Percentiles rank a stretch among this genome's conserved stretches.
Conservation (phyloP, 1,140 invertebrate species). For the Pararge aegeria region DNA sequence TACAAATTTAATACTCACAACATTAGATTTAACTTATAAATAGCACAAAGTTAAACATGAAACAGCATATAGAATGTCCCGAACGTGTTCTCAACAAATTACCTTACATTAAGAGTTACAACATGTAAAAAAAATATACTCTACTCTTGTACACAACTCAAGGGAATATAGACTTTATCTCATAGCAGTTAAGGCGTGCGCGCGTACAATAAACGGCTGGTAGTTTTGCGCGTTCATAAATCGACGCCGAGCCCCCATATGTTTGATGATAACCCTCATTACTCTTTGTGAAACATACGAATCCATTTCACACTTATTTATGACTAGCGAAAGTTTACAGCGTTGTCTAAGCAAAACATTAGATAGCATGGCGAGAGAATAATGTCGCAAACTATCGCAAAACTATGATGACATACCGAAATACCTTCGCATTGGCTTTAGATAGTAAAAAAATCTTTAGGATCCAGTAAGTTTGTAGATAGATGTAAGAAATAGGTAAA, state of each 20-base stretch:
- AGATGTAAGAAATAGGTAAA: too few species aligned
- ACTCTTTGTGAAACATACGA: conserved; percentile 6
- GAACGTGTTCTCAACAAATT: background rate
- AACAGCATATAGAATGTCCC: background rate
- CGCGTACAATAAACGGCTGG: background rate
- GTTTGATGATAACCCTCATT: conserved; percentile 7
- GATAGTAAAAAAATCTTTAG: too few species aligned
- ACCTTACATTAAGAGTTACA: background rate
- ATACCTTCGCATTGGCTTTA: too few species aligned
- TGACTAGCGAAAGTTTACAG: background rate
- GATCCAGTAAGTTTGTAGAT: too few species aligned
- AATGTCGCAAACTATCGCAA: background rate
- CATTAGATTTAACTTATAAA: background rate
- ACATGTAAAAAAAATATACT: background rate
- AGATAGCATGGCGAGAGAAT: background rate
- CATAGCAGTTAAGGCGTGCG: background rate
- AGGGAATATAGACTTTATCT: background rate
- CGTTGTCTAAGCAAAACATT: background rate
- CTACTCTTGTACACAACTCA: background rate
- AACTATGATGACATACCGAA: too few species aligned
- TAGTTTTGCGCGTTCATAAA: conserved; percentile 2
- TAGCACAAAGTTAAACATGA: background rate
- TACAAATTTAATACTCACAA: too few species aligned
- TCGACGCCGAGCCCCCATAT: conserved; percentile 7
- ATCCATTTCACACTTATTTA: conserved; percentile 1